Conservation (phyloP, 2,797 vertebrate species). For the Austrolebias charrua region DNA sequence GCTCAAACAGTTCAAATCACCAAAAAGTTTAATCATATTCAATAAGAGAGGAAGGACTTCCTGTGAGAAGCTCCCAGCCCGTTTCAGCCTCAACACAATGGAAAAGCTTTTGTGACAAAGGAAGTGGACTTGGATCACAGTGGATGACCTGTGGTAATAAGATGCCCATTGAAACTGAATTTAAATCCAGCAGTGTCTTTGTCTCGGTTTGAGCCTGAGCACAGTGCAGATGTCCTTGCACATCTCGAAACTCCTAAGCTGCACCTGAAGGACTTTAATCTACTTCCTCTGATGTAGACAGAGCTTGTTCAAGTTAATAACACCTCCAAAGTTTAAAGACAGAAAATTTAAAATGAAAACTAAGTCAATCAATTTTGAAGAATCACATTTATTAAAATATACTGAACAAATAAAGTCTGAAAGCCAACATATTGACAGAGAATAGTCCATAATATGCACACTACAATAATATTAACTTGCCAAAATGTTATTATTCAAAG, state of each 20-base stretch:
- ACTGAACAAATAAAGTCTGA: too few species aligned
- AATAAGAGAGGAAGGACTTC: constrained; percentile 4
- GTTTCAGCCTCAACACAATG: constrained; percentile 30
- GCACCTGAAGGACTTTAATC: constrained; percentile 19
- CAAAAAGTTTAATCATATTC: constrained; percentile 24
- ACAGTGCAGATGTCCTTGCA: constrained; percentile 31
- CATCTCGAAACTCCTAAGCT: constrained; percentile 33
- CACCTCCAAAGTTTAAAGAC: background rate
- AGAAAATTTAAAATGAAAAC: background rate
- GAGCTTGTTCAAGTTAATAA: background rate
- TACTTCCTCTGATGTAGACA: constrained; percentile 5
- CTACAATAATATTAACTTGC: too few species aligned
- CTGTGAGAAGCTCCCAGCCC: constrained; percentile 6
- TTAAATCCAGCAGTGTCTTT: constrained; percentile 43
- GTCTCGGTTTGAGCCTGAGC: constrained; percentile 33
- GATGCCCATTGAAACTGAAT: constrained; percentile 49
- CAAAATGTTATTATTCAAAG: too few species aligned
- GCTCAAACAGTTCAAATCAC: constrained; percentile 34
- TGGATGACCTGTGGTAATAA: constrained; percentile 57
- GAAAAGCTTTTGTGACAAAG: constrained; percentile 42
- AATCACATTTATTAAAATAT: background rate
- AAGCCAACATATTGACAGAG: too few species aligned
- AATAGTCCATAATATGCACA: too few species aligned
- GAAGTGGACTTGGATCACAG: constrained; percentile 51
- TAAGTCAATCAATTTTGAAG: background rate